A percentile compares a stretch with the other conserved stretches of the same genome.
Evolutionary conservation across 2,888 invertebrate species (phyloP).

Genomic region (Melolontha melolontha): DNA sequence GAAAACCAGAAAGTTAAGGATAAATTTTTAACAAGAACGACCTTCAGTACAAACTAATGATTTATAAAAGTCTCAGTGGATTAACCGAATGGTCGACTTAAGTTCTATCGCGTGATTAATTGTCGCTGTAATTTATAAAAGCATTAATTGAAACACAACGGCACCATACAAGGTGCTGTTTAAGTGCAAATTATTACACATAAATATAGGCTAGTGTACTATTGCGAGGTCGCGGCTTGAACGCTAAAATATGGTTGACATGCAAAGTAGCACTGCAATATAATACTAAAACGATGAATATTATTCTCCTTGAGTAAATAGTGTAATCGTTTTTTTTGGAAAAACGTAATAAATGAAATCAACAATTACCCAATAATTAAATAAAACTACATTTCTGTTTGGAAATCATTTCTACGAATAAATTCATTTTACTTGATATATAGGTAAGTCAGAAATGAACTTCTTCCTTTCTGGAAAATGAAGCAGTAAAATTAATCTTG

Average conservation of each 20-base stretch:
- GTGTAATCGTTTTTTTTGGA: too few species aligned
- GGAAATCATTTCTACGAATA: too few species aligned
- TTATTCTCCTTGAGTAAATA: background rate
- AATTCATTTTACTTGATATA: too few species aligned
- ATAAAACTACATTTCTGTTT: too few species aligned
- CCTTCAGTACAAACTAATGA: too few species aligned
- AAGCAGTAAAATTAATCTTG: too few species aligned
- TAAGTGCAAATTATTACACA: slow-evolving; percentile 47
- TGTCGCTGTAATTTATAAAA: slow-evolving; percentile 32
- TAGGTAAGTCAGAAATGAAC: too few species aligned
- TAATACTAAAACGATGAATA: background rate
- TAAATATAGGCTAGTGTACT: slow-evolving; percentile 44
- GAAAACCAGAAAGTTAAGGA: too few species aligned
- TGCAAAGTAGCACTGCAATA: slow-evolving; percentile 40
- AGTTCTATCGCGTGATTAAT: slow-evolving; percentile 30
- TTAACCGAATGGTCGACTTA: background rate
- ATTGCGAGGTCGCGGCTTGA: slow-evolving; percentile 44
- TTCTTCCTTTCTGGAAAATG: too few species aligned
- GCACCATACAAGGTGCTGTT: slow-evolving; percentile 25
- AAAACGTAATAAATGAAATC: too few species aligned
- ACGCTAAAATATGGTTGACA: slow-evolving; percentile 46
- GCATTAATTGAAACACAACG: slow-evolving; percentile 40
- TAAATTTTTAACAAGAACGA: too few species aligned
- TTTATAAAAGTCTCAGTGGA: background rate
- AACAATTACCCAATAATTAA: too few species aligned